A percentile compares a stretch with the other conserved stretches of the same genome.
Conservation (phyloP, 1,140 invertebrate genomes). For the Ceratina australensis region DNA sequence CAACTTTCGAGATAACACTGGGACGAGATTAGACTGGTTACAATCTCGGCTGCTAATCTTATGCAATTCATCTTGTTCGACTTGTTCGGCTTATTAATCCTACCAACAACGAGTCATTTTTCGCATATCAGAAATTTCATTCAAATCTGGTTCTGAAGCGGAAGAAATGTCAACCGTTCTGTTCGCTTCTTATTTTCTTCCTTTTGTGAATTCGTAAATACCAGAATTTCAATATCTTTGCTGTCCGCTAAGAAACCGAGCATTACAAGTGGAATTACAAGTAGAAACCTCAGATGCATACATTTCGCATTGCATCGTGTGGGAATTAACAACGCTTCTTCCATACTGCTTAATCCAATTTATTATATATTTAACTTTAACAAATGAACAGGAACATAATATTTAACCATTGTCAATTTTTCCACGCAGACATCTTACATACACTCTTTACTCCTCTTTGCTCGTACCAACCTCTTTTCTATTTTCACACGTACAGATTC, state of each 20-base stretch:
- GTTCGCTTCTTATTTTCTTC: conserved; percentile 28
- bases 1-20: conserved; percentile 47
- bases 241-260: conserved; percentile 37
- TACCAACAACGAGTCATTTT: conserved; percentile 56
- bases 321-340: too few species aligned
- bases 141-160: conserved; percentile 13
- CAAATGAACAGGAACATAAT: too few species aligned
- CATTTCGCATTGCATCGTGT: too few species aligned
- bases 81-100: conserved; percentile 56
- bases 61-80: conserved; percentile 66
- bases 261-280: too few species aligned
- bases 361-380: too few species aligned
- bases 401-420: too few species aligned
- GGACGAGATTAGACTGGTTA: conserved; percentile 71
- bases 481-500: too few species aligned
- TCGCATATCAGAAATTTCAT: conserved; percentile 55
- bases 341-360: too few species aligned
- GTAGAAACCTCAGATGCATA: too few species aligned
- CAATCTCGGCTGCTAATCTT: conserved; percentile 72
- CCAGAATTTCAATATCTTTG: conserved; percentile 44
- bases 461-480: too few species aligned
- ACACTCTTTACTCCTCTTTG: too few species aligned
- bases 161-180: conserved; percentile 36
- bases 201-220: conserved; percentile 40
- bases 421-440: too few species aligned